Percentiles rank a stretch among this genome's conserved stretches.
These are phyloP conservation scores for Thalassaphorura encarpata DNA, from an alignment of 1,140 invertebrate species.

Conservation along the genomic window DNA sequence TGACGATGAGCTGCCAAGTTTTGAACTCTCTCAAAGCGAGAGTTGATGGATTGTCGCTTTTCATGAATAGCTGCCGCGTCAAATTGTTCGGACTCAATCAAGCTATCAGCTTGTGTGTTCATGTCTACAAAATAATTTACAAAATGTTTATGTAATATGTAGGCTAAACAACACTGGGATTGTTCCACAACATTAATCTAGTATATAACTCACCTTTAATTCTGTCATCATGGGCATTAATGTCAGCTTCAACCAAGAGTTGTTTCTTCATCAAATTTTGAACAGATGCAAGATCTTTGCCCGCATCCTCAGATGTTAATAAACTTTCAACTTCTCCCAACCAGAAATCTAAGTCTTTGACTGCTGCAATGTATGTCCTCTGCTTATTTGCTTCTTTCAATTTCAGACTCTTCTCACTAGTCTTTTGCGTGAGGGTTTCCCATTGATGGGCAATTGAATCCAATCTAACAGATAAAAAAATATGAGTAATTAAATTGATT, in stretches of 20 bases:
- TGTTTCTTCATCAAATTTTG: constrained; percentile 99
- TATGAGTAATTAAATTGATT: too few relatives aligned
- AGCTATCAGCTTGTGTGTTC: constrained; percentile 85
- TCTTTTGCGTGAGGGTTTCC: constrained; percentile 96
- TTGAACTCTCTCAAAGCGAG: constrained; percentile 84
- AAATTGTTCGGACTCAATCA: constrained; percentile 90
- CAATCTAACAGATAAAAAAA: too few relatives aligned
- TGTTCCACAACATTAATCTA: not conserved
- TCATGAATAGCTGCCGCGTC: constrained; percentile 87
- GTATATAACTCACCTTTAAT: constrained; percentile 57
- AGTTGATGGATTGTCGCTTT: constrained; percentile 84
- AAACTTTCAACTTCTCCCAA: constrained; percentile 96
- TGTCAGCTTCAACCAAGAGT: constrained; percentile 94
- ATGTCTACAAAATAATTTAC: constrained; percentile 51
- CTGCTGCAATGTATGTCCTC: constrained; percentile 95
- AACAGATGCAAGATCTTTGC: constrained; percentile 96
- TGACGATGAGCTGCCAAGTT: constrained; percentile 86
- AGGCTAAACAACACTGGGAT: not conserved
- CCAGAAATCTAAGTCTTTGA: constrained; percentile 99
- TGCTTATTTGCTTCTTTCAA: constrained; percentile 99
- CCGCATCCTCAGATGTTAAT: constrained; percentile 91
- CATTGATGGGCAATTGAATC: constrained; percentile 96
- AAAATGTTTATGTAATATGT: not conserved
- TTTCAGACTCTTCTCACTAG: constrained; percentile 93
- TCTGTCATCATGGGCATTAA: constrained; percentile 88